A percentile compares a stretch with the other conserved stretches of the same genome.
phyloP scores from a whole-genome alignment of 1,140 invertebrate genomes.

The Leguminivora glycinivorella region DNA sequence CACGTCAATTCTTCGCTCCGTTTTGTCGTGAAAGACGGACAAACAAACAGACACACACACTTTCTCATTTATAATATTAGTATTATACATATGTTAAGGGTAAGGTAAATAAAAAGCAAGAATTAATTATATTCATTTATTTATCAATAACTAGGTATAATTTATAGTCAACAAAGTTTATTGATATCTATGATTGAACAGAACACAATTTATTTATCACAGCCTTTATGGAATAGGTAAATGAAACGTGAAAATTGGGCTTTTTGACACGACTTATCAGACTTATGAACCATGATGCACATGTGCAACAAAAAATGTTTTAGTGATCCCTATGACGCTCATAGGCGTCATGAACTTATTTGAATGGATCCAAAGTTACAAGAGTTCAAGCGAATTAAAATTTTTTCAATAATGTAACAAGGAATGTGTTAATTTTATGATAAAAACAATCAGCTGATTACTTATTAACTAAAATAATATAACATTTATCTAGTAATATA shows the following conservation, averaged over 20 bases:
- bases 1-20: no score
- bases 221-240: constrained; percentile 2
- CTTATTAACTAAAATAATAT: constrained; percentile 14
- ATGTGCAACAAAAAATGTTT: no score
- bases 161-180: neutral
- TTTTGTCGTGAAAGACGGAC: no score
- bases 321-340: no score
- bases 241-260: neutral
- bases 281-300: no score
- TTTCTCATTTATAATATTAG: no score
- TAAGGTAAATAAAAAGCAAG: neutral
- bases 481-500: neutral
- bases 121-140: neutral
- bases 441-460: neutral
- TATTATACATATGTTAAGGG: neutral
- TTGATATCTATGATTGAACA: neutral
- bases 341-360: no score
- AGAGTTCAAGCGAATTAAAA: no score
- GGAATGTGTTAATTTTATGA: neutral
- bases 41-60: no score
- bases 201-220: neutral
- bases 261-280: no score
- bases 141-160: neutral
- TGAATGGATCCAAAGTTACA: no score
- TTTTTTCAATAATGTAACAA: neutral